These are phyloP conservation scores for Rhagoletis pomonella DNA, from an alignment of 1,140 invertebrate genomes.

Conservation along the genomic window DNA sequence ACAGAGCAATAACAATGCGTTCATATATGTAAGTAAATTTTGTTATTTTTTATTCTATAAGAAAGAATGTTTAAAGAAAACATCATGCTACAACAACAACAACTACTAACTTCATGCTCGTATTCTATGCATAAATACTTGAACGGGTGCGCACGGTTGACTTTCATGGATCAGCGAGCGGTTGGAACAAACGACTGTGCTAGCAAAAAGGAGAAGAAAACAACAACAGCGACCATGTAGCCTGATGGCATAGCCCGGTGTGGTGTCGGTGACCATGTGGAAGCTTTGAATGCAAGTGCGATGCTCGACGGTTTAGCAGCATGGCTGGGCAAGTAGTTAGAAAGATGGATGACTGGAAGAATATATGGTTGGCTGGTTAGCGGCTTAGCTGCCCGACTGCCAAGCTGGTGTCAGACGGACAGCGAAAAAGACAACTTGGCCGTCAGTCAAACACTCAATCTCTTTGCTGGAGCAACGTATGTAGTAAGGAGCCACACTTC, in stretches of 20 bases:
- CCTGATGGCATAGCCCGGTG: too few species aligned
- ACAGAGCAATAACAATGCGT: slow-evolving; percentile 3
- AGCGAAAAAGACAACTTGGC: background rate
- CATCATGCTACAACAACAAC: background rate
- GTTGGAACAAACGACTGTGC: slow-evolving; percentile 60
- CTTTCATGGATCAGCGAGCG: slow-evolving; percentile 71
- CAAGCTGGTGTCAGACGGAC: background rate
- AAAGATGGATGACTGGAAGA: background rate
- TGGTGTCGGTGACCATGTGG: slow-evolving; percentile 9
- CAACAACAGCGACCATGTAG: background rate
- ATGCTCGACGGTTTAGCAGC: too few species aligned
- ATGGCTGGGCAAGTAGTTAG: background rate
- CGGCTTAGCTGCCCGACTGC: background rate
- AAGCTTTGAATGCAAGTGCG: background rate
- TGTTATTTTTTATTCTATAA: background rate
- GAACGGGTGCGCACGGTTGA: slow-evolving; percentile 66
- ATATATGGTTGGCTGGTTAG: background rate
- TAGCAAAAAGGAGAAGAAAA: background rate
- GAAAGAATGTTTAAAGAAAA: slow-evolving; percentile 28
- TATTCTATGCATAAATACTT: slow-evolving; percentile 12
- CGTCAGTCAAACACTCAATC: slow-evolving; percentile 14
- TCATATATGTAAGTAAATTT: background rate
- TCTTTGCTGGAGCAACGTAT: background rate
- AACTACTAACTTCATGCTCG: background rate
- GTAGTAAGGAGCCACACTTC: slow-evolving; percentile 2